Percentiles rank a stretch among this genome's conserved stretches.
phyloP scores from a whole-genome alignment of 2,113 vertebrate genomes.

The Oplegnathus fasciatus region DNA sequence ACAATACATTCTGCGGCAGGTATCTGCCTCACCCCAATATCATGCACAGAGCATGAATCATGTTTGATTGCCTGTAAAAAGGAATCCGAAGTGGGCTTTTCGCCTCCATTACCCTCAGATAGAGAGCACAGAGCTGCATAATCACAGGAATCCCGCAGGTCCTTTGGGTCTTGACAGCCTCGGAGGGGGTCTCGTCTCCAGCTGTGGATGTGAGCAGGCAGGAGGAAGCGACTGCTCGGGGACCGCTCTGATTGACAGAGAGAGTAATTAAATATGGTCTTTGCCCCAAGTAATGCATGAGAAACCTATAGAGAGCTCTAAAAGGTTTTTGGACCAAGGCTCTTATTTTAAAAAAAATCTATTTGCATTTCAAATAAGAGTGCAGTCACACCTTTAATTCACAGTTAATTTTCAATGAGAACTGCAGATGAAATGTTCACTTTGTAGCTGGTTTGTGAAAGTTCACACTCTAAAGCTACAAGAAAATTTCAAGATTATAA shows the following conservation, averaged over 20 bases:
- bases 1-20: not conserved
- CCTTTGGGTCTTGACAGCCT: slow-evolving; percentile 29
- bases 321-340: slow-evolving; percentile 23
- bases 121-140: slow-evolving; percentile 42
- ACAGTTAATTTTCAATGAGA: not conserved
- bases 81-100: slow-evolving; percentile 19
- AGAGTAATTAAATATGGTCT: slow-evolving; percentile 69
- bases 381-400: slow-evolving; percentile 18
- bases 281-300: slow-evolving; percentile 45
- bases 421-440: not conserved
- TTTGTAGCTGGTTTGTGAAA: not conserved
- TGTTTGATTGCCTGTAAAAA: slow-evolving; percentile 38
- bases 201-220: slow-evolving; percentile 31
- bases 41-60: slow-evolving; percentile 31
- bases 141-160: slow-evolving; percentile 49
- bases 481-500: not conserved
- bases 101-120: slow-evolving; percentile 53
- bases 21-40: not conserved
- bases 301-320: slow-evolving; percentile 35
- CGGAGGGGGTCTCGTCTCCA: slow-evolving; percentile 21
- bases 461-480: not conserved
- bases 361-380: slow-evolving; percentile 44
- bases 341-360: not conserved
- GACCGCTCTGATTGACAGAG: slow-evolving; percentile 57
- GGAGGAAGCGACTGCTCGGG: slow-evolving; percentile 14